A percentile compares a stretch with the other conserved stretches of the same genome.
Conservation (phyloP, 2,888 invertebrate species). For the Lamellibrachia columna region DNA sequence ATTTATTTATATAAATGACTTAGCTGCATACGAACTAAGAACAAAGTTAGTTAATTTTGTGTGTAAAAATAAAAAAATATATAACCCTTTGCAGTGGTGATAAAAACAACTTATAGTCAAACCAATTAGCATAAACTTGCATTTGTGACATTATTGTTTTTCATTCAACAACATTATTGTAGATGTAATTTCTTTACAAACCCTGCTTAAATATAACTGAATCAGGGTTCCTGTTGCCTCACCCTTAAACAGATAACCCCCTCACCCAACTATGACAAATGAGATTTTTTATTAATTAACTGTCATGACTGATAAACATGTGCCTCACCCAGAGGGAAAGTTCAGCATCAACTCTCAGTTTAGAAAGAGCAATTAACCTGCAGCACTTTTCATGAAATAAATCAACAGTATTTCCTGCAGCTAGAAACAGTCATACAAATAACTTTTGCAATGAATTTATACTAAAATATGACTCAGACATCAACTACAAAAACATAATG, state of each 20-base stretch:
- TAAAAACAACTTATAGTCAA: too few relatives aligned
- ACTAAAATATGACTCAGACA: not conserved
- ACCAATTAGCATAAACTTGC: too few relatives aligned
- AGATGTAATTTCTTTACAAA: too few relatives aligned
- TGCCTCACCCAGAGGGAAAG: not conserved
- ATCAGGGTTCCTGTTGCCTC: not conserved
- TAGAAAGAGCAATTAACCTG: not conserved
- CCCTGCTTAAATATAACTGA: not conserved
- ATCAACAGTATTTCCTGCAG: not conserved
- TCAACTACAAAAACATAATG: not conserved
- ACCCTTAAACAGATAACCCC: not conserved
- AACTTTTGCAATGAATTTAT: too few relatives aligned
- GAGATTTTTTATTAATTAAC: conserved; percentile 3
- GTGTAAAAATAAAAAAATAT: too few relatives aligned
- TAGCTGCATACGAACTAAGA: too few relatives aligned
- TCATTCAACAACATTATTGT: too few relatives aligned
- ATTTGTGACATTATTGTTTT: too few relatives aligned
- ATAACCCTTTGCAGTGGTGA: too few relatives aligned
- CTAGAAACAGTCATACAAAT: not conserved
- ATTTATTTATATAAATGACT: too few relatives aligned
- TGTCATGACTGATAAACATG: not conserved
- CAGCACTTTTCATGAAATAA: not conserved
- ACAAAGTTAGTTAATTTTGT: too few relatives aligned
- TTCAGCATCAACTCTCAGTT: not conserved
- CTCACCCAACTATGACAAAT: conserved; percentile 9